phyloP scores from a whole-genome alignment of 2,888 invertebrate species.

The Lochmaea crataegi region DNA sequence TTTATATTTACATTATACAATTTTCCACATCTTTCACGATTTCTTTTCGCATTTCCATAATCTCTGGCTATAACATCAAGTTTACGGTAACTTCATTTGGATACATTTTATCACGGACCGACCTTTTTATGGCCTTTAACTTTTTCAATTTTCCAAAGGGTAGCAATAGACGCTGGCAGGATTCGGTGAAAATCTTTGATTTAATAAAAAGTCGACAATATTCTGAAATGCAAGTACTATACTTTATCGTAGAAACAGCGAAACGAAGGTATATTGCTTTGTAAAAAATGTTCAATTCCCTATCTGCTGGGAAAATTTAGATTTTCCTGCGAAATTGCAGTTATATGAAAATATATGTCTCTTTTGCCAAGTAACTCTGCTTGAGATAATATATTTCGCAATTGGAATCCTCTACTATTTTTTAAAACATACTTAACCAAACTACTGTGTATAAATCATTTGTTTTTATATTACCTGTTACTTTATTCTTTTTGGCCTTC shows the following conservation, averaged over 20 bases:
- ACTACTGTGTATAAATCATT: too few species aligned
- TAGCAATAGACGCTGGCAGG: constrained; percentile 23
- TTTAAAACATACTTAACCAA: too few species aligned
- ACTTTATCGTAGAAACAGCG: constrained; percentile 8
- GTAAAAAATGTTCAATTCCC: neutral
- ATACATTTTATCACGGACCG: constrained; percentile 34
- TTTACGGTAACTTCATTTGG: constrained; percentile 35
- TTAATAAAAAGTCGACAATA: constrained; percentile 42
- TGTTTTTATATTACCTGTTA: too few species aligned
- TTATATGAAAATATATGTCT: neutral
- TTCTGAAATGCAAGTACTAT: constrained; percentile 18
- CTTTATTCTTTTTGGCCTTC: too few species aligned
- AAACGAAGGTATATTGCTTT: constrained; percentile 14
- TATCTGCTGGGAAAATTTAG: neutral
- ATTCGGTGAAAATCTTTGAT: constrained; percentile 35
- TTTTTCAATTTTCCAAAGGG: constrained; percentile 39
- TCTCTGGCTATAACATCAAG: constrained; percentile 31
- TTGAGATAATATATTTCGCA: neutral
- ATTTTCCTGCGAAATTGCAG: neutral
- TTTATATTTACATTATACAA: constrained; percentile 1
- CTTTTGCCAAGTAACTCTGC: neutral
- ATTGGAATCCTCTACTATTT: too few species aligned
- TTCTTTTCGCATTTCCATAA: constrained; percentile 35
- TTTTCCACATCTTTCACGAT: constrained; percentile 12
- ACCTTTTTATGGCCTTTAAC: constrained; percentile 39